Evolutionary conservation across 2,113 vertebrate genomes (phyloP).

Genomic region (Oncorhynchus nerka): DNA sequence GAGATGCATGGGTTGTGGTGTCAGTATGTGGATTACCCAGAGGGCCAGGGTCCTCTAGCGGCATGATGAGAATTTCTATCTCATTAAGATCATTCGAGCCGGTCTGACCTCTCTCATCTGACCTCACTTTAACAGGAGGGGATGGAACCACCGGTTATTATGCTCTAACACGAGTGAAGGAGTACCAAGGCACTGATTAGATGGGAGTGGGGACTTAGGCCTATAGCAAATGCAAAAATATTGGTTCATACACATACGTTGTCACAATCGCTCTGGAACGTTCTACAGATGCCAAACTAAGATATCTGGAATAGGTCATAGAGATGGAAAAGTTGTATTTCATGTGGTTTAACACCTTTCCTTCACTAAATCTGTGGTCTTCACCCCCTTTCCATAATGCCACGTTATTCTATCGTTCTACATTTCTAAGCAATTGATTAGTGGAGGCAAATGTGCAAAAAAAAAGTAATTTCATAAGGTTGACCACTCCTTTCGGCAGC

Average conservation of each 20-base stretch:
- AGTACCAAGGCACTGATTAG: neutral
- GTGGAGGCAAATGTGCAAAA: neutral
- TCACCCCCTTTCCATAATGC: neutral
- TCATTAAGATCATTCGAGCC: constrained; percentile 23
- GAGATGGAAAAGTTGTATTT: neutral
- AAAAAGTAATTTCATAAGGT: neutral
- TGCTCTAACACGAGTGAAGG: neutral
- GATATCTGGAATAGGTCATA: neutral
- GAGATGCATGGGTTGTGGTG: neutral
- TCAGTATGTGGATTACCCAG: neutral
- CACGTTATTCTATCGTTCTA: neutral
- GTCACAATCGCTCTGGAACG: neutral
- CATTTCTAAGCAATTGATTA: no score
- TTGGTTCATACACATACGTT: neutral
- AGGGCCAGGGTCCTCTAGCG: constrained; percentile 4
- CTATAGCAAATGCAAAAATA: neutral
- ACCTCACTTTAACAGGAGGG: neutral
- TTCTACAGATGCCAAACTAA: neutral
- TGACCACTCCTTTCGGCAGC: neutral
- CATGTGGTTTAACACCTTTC: neutral
- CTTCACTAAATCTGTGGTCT: neutral
- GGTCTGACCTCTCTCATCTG: constrained; percentile 1
- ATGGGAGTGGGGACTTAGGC: neutral
- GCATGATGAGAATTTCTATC: constrained; percentile 32
- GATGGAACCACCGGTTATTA: neutral